phyloP scores from a whole-genome alignment of 2,797 vertebrate species.

The Mus spretus region DNA sequence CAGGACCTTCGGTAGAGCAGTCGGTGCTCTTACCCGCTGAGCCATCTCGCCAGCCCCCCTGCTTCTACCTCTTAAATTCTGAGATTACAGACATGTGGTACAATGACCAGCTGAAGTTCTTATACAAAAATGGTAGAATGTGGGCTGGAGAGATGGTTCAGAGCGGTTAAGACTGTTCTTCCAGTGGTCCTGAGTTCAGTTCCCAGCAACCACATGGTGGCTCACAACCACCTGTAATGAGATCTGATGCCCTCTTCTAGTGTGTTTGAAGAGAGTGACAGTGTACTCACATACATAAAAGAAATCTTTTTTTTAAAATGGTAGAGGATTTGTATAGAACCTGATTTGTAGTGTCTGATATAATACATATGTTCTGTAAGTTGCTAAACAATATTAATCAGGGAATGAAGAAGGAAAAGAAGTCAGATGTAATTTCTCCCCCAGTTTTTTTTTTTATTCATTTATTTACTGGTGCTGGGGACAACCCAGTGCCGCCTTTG shows the following conservation, averaged over 20 bases:
- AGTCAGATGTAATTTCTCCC: neutral
- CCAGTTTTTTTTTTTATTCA: no score
- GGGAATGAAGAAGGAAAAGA: neutral
- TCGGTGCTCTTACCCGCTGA: no score
- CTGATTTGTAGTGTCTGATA: neutral
- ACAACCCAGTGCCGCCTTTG: neutral
- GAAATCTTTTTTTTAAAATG: neutral
- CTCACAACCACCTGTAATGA: neutral
- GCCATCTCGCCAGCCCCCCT: no score
- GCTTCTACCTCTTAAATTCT: neutral
- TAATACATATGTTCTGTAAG: neutral
- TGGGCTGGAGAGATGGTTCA: neutral
- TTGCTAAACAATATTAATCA: neutral
- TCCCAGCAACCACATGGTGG: no score
- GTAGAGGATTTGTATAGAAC: neutral
- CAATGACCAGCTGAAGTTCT: neutral
- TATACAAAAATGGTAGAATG: neutral
- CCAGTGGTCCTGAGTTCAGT: neutral
- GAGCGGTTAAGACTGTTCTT: no score
- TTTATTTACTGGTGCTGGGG: neutral
- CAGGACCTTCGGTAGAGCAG: no score
- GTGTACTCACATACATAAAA: neutral
- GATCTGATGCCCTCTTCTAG: neutral
- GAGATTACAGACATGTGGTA: neutral
- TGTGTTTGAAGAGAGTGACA: neutral